These are phyloP conservation scores for Coccyzus lansbergi DNA, from an alignment of 2,797 vertebrate species.

Conservation along the genomic window DNA sequence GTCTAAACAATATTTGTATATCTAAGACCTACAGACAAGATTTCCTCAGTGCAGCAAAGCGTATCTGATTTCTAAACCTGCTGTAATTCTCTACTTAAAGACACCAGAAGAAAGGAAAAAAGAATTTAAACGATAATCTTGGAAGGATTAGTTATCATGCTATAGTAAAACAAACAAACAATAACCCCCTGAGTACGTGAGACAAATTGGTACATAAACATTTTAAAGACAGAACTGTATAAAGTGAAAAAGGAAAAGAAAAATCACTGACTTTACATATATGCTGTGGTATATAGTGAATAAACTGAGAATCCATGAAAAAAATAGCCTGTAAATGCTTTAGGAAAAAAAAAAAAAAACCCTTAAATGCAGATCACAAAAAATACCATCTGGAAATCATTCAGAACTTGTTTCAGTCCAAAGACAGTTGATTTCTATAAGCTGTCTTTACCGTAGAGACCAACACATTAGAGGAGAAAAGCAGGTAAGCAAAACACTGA, in stretches of 20 bases:
- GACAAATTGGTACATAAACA: conserved; percentile 62
- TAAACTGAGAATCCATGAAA: neutral
- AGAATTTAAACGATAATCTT: conserved; percentile 14
- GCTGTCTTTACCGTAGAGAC: neutral
- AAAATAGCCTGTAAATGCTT: neutral
- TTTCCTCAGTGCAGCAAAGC: conserved; percentile 15
- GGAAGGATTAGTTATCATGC: conserved; percentile 37
- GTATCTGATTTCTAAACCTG: conserved; percentile 45
- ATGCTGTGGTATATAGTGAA: neutral
- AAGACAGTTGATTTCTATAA: neutral
- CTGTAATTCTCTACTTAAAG: conserved; percentile 23
- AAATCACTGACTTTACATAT: neutral
- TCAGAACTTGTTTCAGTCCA: neutral
- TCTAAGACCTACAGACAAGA: conserved; percentile 44
- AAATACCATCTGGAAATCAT: conserved; percentile 22
- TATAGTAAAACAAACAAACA: conserved; percentile 56
- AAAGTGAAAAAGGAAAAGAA: neutral
- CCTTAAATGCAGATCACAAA: neutral
- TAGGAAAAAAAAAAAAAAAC: neutral
- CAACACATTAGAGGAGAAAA: neutral
- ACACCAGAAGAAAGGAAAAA: conserved; percentile 32
- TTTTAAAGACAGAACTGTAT: conserved; percentile 31
- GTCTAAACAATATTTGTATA: conserved; percentile 20
- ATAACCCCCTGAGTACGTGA: conserved; percentile 20
- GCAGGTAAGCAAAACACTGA: neutral